Evolutionary conservation across 1,140 invertebrate genomes (phyloP).

Genomic region (Physella acuta): DNA sequence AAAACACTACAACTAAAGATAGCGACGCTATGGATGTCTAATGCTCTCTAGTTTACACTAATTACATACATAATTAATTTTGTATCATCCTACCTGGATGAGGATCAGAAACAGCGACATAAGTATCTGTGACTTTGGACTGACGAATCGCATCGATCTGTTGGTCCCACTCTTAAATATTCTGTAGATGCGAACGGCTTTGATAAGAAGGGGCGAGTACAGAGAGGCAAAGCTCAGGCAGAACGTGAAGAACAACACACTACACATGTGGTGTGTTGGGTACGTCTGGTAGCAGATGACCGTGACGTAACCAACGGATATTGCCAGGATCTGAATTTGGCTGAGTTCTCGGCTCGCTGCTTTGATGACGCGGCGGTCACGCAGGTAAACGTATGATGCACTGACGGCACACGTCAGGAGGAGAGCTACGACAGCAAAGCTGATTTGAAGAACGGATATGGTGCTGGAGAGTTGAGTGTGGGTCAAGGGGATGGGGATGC

Average conservation of each 20-base stretch:
- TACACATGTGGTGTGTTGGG: slow-evolving; percentile 58
- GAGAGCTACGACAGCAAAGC: slow-evolving; percentile 62
- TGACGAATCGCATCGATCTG: too few relatives aligned
- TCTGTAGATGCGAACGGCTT: slow-evolving; percentile 85
- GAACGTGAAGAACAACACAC: slow-evolving; percentile 65
- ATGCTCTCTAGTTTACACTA: too few relatives aligned
- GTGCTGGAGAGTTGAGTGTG: slow-evolving; percentile 20
- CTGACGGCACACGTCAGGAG: slow-evolving; percentile 50
- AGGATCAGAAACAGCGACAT: too few relatives aligned
- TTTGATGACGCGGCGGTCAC: slow-evolving; percentile 84
- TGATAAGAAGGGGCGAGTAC: slow-evolving; percentile 86
- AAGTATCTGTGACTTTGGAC: too few relatives aligned
- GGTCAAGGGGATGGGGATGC: slow-evolving; percentile 52
- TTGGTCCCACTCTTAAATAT: slow-evolving; percentile 89
- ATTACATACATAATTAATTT: too few relatives aligned
- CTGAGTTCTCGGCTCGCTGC: slow-evolving; percentile 87
- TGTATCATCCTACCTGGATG: too few relatives aligned
- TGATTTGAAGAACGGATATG: slow-evolving; percentile 60
- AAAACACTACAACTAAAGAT: too few relatives aligned
- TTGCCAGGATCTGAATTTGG: slow-evolving; percentile 81
- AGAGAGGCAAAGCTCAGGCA: slow-evolving; percentile 90
- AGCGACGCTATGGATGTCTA: too few relatives aligned
- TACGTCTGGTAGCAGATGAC: slow-evolving; percentile 81
- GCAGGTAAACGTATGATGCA: slow-evolving; percentile 73
- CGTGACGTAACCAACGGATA: slow-evolving; percentile 85